These are phyloP conservation scores for Drosophila anceps DNA, from an alignment of 2,888 invertebrate genomes.

Conservation along the genomic window DNA sequence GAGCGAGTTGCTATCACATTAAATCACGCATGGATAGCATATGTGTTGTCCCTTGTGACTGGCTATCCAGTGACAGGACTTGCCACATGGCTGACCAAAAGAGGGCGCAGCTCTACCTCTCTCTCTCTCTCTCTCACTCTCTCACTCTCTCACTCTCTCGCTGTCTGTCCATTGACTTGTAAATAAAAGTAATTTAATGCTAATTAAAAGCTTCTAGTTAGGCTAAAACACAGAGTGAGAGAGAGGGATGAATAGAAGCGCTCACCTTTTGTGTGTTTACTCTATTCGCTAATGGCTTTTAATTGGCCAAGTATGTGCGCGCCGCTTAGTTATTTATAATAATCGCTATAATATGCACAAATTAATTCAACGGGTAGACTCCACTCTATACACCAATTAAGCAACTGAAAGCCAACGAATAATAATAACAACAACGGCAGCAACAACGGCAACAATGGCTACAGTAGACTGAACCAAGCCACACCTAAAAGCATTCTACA, in stretches of 20 bases:
- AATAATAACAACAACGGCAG: slow-evolving; percentile 14
- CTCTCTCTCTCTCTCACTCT: not conserved
- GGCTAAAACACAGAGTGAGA: slow-evolving; percentile 26
- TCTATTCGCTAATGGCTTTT: slow-evolving; percentile 65
- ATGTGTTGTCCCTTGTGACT: slow-evolving; percentile 12
- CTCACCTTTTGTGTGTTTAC: slow-evolving; percentile 12
- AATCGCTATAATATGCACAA: slow-evolving; percentile 62
- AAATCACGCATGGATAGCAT: slow-evolving; percentile 11
- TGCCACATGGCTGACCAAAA: slow-evolving; percentile 11
- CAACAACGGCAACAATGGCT: slow-evolving; percentile 20
- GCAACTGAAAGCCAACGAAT: slow-evolving; percentile 40
- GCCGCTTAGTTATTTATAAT: slow-evolving; percentile 62
- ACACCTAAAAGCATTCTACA: slow-evolving; percentile 67
- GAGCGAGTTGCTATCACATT: not conserved
- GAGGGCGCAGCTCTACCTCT: slow-evolving; percentile 35
- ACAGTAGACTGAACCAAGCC: slow-evolving; percentile 44
- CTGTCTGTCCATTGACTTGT: slow-evolving; percentile 54
- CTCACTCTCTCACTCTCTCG: not conserved
- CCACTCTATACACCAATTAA: slow-evolving; percentile 63
- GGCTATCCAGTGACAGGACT: slow-evolving; percentile 5
- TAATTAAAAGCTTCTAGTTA: slow-evolving; percentile 68
- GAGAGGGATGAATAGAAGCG: slow-evolving; percentile 8
- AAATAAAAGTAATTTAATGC: slow-evolving; percentile 75
- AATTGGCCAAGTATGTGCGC: slow-evolving; percentile 58
- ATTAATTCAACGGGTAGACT: slow-evolving; percentile 46